Percentiles rank a stretch among this genome's conserved stretches.
phyloP scores from a whole-genome alignment of 1,140 invertebrate species.

The Aphaenogaster rudis region DNA sequence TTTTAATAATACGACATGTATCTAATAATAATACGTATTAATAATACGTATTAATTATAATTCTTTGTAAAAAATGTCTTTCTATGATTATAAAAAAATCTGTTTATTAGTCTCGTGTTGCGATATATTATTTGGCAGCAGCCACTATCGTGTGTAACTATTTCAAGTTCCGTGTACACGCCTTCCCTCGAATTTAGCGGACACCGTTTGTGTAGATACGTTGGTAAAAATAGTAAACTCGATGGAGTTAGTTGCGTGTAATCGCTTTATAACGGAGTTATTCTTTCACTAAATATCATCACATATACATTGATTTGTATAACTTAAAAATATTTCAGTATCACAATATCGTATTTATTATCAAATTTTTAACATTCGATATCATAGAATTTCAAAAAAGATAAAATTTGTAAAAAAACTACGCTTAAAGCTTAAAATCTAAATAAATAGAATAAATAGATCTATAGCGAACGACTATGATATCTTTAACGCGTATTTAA shows the following conservation, averaged over 20 bases:
- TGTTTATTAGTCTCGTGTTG: not conserved
- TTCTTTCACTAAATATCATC: not conserved
- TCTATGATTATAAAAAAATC: slow-evolving; percentile 4
- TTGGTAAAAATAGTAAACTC: slow-evolving; percentile 56
- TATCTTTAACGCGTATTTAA: not conserved
- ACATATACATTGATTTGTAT: not conserved
- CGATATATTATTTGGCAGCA: slow-evolving; percentile 30
- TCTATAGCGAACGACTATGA: not conserved
- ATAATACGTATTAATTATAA: not conserved
- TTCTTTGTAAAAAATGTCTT: not conserved
- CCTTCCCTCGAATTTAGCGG: slow-evolving; percentile 9
- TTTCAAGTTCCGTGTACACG: slow-evolving; percentile 47
- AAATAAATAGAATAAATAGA: not conserved
- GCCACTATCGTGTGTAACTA: slow-evolving; percentile 36
- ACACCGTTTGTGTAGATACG: slow-evolving; percentile 1
- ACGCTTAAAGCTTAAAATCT: not conserved
- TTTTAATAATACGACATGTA: not conserved
- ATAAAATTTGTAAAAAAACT: not conserved
- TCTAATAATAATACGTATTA: not conserved
- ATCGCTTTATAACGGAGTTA: not conserved
- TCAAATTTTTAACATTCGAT: not conserved
- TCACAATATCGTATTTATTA: not conserved
- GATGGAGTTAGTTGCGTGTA: not conserved
- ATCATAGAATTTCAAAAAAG: not conserved
- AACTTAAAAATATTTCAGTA: slow-evolving; percentile 4